Base-by-base conservation (phyloP, 2,888 invertebrate genomes). In the Drosophila neoperkinsi region DNA sequence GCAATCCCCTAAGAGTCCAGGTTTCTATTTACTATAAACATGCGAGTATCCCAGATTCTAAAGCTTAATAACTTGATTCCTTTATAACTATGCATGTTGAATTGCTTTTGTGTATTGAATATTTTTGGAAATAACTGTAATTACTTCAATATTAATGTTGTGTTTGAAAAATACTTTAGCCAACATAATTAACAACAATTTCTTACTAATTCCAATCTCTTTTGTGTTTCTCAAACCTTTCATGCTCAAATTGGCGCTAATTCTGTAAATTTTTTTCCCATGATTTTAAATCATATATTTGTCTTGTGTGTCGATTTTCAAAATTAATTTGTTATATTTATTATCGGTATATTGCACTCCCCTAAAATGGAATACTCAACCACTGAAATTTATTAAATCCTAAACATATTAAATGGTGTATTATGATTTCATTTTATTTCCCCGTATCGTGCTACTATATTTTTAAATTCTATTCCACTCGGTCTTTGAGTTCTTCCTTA, bases 131-230 rank as follows among this genome's bases (percentile, higher is more conserved):
- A 28, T 43, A 46, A 53, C 30, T 63, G 43, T 60, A 61, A 71
- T 46, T 72, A 63, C 30, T 52, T 31, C 4, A 58, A 53, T 25
- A 5, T 59, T 13, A 64, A 36, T 57, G 31, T 77, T 76, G 73
- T 77, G 73, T 50, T 58, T 41, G 25, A 49, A 16, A 53, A 21
- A 36, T 51, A 50, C 33, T 57, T 51, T 30, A 51, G 18, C n/a
- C 30, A 52, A 61, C n/a, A 38, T 51, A 53, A n/a, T 53, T 57
- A 71, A 36, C 36, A 59, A 58, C 13, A 51, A 62, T 57, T 69
- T 85, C 49, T 64, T 62, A 75, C 81, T 75, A 75, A 74, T 88
- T 85, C 66, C 68, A 69, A 75, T 78, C 70, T 87, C 51, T 55
- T 52, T 68, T 77, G 66, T 69, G 75, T 77, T 77, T 86, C 69